A percentile compares a stretch with the other conserved stretches of the same genome.
These are phyloP conservation scores for Rhinophrynus dorsalis DNA, from an alignment of 2,797 vertebrate genomes.

Conservation along the genomic window DNA sequence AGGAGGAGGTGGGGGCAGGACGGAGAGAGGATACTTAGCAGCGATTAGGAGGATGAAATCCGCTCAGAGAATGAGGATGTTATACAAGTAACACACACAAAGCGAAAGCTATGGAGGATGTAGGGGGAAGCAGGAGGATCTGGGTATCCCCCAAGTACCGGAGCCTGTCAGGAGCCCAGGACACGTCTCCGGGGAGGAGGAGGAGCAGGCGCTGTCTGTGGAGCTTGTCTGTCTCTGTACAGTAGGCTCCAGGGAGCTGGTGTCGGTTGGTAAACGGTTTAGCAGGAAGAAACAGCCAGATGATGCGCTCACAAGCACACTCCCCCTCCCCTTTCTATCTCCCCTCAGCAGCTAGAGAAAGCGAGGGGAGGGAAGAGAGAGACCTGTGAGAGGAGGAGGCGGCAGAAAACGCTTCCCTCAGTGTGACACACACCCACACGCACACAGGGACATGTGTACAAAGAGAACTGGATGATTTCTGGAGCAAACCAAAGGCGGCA, in stretches of 20 bases:
- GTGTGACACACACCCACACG: not conserved
- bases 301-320: conserved; percentile 13
- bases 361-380: not conserved
- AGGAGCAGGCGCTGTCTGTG: conserved; percentile 9
- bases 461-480: too few species aligned
- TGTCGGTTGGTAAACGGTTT: not conserved
- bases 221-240: not conserved
- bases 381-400: not conserved
- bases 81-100: conserved; percentile 7
- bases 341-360: not conserved
- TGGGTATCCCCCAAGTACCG: not conserved
- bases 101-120: conserved; percentile 11
- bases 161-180: conserved; percentile 8
- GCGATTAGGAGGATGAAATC: conserved; percentile 15
- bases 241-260: not conserved
- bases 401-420: not conserved
- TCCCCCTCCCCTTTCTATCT: conserved; percentile 1
- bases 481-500: too few species aligned
- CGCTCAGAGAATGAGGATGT: conserved; percentile 6
- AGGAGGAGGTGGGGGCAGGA: not conserved
- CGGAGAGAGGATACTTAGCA: not conserved
- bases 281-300: conserved; percentile 23
- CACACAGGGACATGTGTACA: too few species aligned
- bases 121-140: conserved; percentile 7
- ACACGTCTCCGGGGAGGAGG: conserved; percentile 33